Conservation (phyloP, 1,140 invertebrate species). For the Trichogramma pretiosum region DNA sequence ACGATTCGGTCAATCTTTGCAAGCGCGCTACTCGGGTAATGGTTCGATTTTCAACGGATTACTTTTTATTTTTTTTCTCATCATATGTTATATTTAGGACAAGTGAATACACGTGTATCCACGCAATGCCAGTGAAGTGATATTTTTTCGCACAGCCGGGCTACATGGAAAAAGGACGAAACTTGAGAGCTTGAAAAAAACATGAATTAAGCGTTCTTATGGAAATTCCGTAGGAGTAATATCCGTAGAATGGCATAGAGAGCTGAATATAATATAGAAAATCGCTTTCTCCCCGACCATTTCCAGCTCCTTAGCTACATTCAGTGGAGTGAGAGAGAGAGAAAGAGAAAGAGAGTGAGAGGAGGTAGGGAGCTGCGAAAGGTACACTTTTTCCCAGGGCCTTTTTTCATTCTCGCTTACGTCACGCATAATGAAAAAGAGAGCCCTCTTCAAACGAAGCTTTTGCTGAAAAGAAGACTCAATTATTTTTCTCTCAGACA, state of each 20-base stretch:
- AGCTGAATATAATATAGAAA: conserved; percentile 9
- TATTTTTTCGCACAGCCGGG: conserved; percentile 17
- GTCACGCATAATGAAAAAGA: conserved; percentile 19
- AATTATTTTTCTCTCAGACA: conserved; percentile 19
- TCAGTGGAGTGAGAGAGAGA: background rate
- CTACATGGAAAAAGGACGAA: conserved; percentile 33
- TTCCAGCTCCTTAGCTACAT: background rate
- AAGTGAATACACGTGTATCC: conserved; percentile 21
- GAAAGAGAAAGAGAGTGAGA: conserved; percentile 1
- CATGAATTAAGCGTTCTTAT: conserved; percentile 33
- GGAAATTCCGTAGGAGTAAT: conserved; percentile 41
- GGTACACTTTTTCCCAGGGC: background rate
- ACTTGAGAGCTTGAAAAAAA: conserved; percentile 15
- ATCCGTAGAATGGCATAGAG: conserved; percentile 18
- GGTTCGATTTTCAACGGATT: no score
- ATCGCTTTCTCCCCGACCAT: conserved; percentile 5
- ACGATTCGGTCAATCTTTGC: conserved; percentile 25
- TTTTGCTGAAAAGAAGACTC: conserved; percentile 18
- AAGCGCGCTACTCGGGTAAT: conserved; percentile 20
- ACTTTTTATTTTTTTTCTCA: no score
- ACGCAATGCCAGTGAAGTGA: no score
- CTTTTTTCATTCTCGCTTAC: background rate
- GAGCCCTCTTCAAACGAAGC: conserved; percentile 9
- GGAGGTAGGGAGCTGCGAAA: no score
- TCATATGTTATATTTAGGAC: no score